phyloP scores from a whole-genome alignment of 2,797 vertebrate species.

The Myotis pilosus region DNA sequence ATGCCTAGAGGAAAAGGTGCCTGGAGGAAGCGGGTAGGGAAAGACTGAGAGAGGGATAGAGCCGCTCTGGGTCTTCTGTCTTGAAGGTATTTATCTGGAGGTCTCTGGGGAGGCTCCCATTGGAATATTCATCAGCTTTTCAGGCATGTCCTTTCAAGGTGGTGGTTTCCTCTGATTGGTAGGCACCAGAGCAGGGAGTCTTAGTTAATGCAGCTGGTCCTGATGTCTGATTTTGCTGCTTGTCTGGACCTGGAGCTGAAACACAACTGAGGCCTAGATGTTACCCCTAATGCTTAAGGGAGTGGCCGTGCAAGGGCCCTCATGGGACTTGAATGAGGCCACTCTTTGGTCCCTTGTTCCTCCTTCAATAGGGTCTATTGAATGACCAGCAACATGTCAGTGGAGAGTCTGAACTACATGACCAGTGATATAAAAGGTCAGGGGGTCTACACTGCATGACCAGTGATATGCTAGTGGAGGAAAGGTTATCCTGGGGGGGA shows the following conservation, averaged over 20 bases:
- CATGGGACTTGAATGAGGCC: not conserved
- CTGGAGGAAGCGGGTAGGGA: not conserved
- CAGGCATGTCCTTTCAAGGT: not conserved
- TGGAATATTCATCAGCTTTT: not conserved
- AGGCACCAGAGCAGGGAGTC: not conserved
- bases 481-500: not conserved
- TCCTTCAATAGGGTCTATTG: no score
- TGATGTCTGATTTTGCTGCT: not conserved
- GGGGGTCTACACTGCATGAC: not conserved
- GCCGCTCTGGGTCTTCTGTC: not conserved
- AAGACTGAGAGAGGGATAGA: not conserved
- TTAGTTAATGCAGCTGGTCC: not conserved
- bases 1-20: not conserved
- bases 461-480: not conserved
- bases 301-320: not conserved
- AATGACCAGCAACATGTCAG: not conserved
- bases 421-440: not conserved
- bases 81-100: not conserved
- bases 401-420: not conserved
- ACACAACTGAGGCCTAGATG: not conserved
- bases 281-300: not conserved
- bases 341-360: not conserved
- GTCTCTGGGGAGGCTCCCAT: not conserved
- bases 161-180: not conserved
- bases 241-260: not conserved